Percentiles rank a stretch among this genome's conserved stretches.
These are phyloP conservation scores for Aplidium turbinatum DNA, from an alignment of 23 tunicate genomes.

Conservation along the genomic window DNA sequence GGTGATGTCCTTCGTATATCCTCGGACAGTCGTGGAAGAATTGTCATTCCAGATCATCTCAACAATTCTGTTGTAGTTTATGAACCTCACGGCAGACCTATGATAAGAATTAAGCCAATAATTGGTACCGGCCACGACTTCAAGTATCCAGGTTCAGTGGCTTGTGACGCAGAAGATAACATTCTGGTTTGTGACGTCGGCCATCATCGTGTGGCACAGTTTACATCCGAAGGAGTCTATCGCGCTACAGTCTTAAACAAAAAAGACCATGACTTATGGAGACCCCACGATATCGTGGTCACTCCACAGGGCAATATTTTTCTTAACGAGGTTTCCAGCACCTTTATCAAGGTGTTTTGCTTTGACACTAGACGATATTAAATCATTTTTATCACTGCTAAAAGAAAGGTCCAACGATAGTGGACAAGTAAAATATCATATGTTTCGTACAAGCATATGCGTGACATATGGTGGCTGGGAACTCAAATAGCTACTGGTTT, in stretches of 20 bases:
- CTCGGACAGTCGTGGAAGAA: constrained; percentile 48
- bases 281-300: constrained; percentile 63
- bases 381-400: too few relatives aligned
- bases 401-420: too few relatives aligned
- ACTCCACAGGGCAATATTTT: constrained; percentile 36
- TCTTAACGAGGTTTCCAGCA: constrained; percentile 36
- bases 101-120: constrained; percentile 30
- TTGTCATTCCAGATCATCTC: constrained; percentile 66
- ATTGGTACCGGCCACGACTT: constrained; percentile 31
- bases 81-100: constrained; percentile 42
- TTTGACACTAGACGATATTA: not conserved
- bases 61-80: constrained; percentile 31
- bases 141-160: constrained; percentile 66
- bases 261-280: constrained; percentile 46
- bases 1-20: constrained; percentile 43
- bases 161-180: constrained; percentile 70
- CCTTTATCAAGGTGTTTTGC: constrained; percentile 32
- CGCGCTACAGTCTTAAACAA: constrained; percentile 38
- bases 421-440: too few relatives aligned
- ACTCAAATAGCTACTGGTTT: too few relatives aligned
- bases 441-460: too few relatives aligned
- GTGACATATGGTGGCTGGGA: too few relatives aligned
- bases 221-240: constrained; percentile 43
- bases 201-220: constrained; percentile 49
- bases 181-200: constrained; percentile 70